Base-by-base conservation (phyloP, 2,888 invertebrate species). In the Ectropis crepuscularia region DNA sequence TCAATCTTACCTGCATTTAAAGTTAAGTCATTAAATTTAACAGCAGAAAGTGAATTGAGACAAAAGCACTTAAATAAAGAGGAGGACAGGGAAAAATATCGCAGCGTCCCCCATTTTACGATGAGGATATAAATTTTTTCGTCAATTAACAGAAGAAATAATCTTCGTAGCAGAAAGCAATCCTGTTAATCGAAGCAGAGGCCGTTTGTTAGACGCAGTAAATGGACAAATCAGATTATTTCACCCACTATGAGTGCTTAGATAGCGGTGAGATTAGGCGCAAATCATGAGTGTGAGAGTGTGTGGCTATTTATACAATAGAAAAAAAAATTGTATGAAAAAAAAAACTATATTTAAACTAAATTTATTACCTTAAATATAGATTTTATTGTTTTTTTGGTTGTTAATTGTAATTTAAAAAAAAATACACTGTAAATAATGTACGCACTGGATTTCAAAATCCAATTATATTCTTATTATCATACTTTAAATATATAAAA, bases 191-290 rank as follows among this genome's bases (percentile, higher is more conserved):
- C 87, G 90, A 88, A 86, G 80, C 76, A 28, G 71, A 77, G 79
- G 74, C 86, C 85, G 86, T 89, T 90, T 87, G 87, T 88, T 85
- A 84, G 82, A 79, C 85, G 83, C 86, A 86, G 90, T 86, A 90
- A 92, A 92, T 91, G 92, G 92, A 91, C 91, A 90, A 92, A 92
- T 92, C 92, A 87, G 92, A 92, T 92, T 92, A 91, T 90, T 92
- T 90, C 87, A 87, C 88, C 89, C 90, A 86, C 89, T 90, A 90
- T 89, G 89, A 90, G 87, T 83, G 84, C 80, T 79, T 86, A 89
- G 91, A 90, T 90, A 91, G 87, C 87, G 81, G 78, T 77, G 74
- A 72, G 74, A 67, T 68, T 49, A 43, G 71, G 72, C 46, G 7
- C 71, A 79, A 82, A 67, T 16, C n/a, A 71, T 0, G 60, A 69